Evolutionary conservation across 2,113 vertebrate species (phyloP), one percentile per base, ranked within the genome.

Genomic region (Uropsilus gracilis): DNA sequence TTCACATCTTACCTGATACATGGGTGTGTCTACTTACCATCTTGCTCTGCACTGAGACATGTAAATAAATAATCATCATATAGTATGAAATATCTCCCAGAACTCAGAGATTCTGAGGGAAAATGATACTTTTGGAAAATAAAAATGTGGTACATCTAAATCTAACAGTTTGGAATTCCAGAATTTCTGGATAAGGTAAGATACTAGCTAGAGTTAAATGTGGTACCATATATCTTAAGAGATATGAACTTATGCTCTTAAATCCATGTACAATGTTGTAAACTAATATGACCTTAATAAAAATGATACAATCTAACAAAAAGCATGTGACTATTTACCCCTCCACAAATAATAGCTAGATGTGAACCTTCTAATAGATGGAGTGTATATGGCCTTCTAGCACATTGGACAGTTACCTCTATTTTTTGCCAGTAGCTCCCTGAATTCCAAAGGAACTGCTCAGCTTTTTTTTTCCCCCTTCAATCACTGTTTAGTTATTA

Each of bases 121-220:
- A 85, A 92, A 78, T 39, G 85, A 26, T 22, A 39, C 28, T n/a
- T 53, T 32, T 26, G 34, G 16, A 96, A 81, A 84, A 24, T 57
- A 0, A 64, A 75, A 10, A 42, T 24, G 4, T 55, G 53, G 20
- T 64, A 24, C 20, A 69, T 71, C 46, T 76, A 77, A 66, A 37
- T 78, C 55, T 37, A 37, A 42, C 24, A 69, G 18, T 4, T n/a
- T 81, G n/a, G 5, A 84, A 63, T 84, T 85, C 4, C 8, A 72
- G 44, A 30, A 81, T 4, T 46, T 32, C 39, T 26, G 6, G 34
- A 34, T 20, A 0, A 6, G 10, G 77, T 85, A 53, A 53, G 14
- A 5, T 61, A n/a, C 11, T 78, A 53, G 6, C 18, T 20, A 17
- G 1, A 32, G 0, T 42, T 10, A 53, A 22, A 55, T 55, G 18